Percentiles rank a stretch among this genome's conserved stretches.
phyloP scores from a whole-genome alignment of 1,140 invertebrate species.

The Drosophila pandora region DNA sequence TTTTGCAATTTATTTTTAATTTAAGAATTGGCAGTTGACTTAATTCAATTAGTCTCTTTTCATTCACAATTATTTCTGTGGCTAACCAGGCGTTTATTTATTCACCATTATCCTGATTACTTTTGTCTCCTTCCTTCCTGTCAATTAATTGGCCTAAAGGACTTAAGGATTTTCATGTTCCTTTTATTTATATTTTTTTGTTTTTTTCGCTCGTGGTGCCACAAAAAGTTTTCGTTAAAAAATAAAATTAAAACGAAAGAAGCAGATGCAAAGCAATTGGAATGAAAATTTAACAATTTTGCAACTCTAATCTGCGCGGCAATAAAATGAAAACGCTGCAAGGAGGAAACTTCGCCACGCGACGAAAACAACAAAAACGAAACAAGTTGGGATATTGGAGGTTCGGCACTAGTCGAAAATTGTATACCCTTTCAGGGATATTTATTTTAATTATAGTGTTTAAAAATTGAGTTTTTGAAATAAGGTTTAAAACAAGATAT shows the following conservation, averaged over 20 bases:
- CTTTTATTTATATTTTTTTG: constrained; percentile 6
- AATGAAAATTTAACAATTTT: constrained; percentile 80
- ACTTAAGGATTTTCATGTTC: constrained; percentile 8
- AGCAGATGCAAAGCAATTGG: constrained; percentile 41
- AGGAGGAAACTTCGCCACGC: constrained; percentile 66
- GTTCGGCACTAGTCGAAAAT: background rate
- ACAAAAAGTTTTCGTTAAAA: constrained; percentile 1
- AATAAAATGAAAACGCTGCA: constrained; percentile 76
- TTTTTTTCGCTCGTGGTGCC: background rate
- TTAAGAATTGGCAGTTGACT: constrained; percentile 4
- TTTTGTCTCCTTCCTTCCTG: constrained; percentile 17
- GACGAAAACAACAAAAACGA: constrained; percentile 10
- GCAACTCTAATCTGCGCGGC: constrained; percentile 77
- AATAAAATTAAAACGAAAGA: constrained; percentile 57
- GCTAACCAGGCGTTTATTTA: constrained; percentile 42
- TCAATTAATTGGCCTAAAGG: constrained; percentile 45
- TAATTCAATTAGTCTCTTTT: constrained; percentile 34
- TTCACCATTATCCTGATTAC: constrained; percentile 33
- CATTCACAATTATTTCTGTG: constrained; percentile 10
- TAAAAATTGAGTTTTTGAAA: too few relatives aligned
- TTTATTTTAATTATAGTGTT: too few relatives aligned
- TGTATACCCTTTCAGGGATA: background rate
- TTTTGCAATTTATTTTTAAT: constrained; percentile 2
- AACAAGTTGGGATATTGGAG: background rate
- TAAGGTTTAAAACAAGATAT: too few relatives aligned